Evolutionary conservation across 2,797 vertebrate genomes (phyloP).

Genomic region (Microhierax caerulescens): DNA sequence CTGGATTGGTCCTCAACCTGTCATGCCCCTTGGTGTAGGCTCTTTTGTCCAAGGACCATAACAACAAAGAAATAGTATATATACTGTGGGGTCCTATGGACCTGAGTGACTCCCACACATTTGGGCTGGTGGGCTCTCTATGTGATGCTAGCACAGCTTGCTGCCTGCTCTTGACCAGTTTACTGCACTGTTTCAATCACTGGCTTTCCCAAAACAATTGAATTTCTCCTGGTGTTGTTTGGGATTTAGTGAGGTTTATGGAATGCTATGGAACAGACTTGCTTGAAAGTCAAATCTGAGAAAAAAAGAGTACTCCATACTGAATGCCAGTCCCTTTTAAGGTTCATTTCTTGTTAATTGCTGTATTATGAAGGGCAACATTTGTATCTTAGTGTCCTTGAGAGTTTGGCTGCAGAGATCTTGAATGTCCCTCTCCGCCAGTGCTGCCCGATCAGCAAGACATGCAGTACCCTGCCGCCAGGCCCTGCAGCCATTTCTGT

Average conservation of each 20-base stretch:
- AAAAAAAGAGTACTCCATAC: not conserved
- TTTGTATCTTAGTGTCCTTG: constrained; percentile 6
- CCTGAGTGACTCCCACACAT: not conserved
- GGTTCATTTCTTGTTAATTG: not conserved
- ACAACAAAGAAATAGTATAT: not conserved
- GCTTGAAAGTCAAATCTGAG: not conserved
- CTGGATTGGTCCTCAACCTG: not conserved
- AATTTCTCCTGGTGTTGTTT: not conserved
- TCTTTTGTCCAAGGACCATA: not conserved
- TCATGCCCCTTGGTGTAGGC: rapidly evolving
- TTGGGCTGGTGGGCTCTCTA: not conserved
- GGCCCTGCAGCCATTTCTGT: constrained; percentile 38
- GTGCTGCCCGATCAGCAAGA: not conserved
- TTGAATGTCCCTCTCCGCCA: not conserved
- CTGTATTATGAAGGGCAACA: not conserved
- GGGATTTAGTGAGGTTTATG: not conserved
- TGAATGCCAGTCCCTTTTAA: not conserved
- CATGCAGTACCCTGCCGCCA: not conserved
- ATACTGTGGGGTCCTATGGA: not conserved
- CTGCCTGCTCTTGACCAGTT: not conserved
- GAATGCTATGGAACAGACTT: not conserved
- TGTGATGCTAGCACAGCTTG: not conserved
- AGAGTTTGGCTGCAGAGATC: constrained; percentile 1
- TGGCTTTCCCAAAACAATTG: not conserved
- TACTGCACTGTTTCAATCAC: not conserved